phyloP scores from a whole-genome alignment of 2,888 invertebrate genomes.

The Hydraecia micacea region DNA sequence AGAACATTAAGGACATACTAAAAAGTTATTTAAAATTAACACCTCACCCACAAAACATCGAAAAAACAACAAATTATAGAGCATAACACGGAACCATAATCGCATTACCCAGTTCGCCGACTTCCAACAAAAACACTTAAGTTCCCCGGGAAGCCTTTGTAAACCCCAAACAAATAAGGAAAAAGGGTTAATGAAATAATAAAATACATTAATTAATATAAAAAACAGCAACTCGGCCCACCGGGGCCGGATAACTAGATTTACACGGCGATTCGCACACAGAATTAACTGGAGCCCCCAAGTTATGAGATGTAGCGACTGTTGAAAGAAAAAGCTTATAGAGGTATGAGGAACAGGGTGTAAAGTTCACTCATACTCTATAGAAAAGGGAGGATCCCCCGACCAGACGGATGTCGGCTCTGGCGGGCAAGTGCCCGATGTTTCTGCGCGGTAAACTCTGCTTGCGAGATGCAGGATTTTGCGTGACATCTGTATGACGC shows the following conservation, averaged over 20 bases:
- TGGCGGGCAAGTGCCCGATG: no score
- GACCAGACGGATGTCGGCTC: no score
- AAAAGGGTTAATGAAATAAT: slow-evolving; percentile 75
- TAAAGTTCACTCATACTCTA: no score
- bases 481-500: no score
- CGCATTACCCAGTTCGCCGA: slow-evolving; percentile 33
- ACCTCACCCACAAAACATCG: not conserved
- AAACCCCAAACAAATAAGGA: slow-evolving; percentile 68
- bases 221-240: slow-evolving; percentile 70
- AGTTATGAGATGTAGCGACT: slow-evolving; percentile 36
- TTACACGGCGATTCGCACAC: slow-evolving; percentile 74
- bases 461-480: no score
- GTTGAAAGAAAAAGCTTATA: not conserved
- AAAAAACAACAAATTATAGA: slow-evolving; percentile 17
- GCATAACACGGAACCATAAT: slow-evolving; percentile 41
- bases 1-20: not conserved
- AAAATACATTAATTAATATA: slow-evolving; percentile 73
- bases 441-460: no score
- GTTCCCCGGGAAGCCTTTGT: slow-evolving; percentile 48
- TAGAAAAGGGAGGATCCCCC: no score
- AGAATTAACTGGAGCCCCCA: slow-evolving; percentile 68
- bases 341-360: no score
- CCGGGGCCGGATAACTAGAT: slow-evolving; percentile 72
- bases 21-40: not conserved
- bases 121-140: slow-evolving; percentile 54